A percentile compares a stretch with the other conserved stretches of the same genome.
These are phyloP conservation scores for Peromyscus californicus DNA, from an alignment of 2,113 vertebrate species.

Conservation along the genomic window DNA sequence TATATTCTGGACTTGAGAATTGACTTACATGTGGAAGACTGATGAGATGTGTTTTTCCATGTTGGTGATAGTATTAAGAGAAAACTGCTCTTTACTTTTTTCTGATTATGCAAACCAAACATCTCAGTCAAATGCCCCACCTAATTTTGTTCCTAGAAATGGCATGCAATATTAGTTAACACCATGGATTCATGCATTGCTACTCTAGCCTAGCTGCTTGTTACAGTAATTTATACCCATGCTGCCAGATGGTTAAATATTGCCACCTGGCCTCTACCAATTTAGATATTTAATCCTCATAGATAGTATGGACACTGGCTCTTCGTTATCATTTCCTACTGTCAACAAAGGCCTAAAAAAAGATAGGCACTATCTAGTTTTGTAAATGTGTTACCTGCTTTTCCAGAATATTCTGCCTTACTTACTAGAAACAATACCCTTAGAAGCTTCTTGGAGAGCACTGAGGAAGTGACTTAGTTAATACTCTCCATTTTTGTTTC, in stretches of 20 bases:
- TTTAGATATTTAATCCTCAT: slow-evolving; percentile 28
- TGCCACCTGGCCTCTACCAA: slow-evolving; percentile 37
- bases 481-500: background rate
- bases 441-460: background rate
- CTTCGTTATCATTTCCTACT: background rate
- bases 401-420: background rate
- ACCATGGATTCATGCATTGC: background rate
- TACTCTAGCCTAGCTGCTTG: slow-evolving; percentile 13
- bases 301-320: slow-evolving; percentile 20
- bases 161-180: slow-evolving; percentile 7
- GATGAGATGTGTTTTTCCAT: background rate
- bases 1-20: background rate
- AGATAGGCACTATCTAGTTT: background rate
- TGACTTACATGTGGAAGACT: background rate
- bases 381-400: slow-evolving; percentile 12
- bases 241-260: slow-evolving; percentile 54
- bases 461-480: background rate
- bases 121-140: background rate
- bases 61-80: slow-evolving; percentile 6
- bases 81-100: slow-evolving; percentile 14
- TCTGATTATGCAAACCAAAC: slow-evolving; percentile 25
- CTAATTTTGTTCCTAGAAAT: slow-evolving; percentile 53
- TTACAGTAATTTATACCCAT: slow-evolving; percentile 44
- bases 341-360: slow-evolving; percentile 40
- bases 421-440: slow-evolving; percentile 14